phyloP scores from a whole-genome alignment of 2,888 invertebrate genomes.

The Plagodis dolabraria region DNA sequence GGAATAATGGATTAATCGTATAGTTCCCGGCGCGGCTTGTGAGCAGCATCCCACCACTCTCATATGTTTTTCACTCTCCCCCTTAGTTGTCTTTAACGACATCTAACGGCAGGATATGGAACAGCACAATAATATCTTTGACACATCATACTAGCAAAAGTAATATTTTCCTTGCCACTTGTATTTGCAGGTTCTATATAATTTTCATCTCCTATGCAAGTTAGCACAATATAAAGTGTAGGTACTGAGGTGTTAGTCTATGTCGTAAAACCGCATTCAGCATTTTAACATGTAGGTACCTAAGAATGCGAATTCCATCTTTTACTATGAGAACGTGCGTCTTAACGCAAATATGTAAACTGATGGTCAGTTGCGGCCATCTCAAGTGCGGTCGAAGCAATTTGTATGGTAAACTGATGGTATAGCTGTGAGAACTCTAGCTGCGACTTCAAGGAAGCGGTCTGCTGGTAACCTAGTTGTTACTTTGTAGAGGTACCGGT shows the following conservation, averaged over 20 bases:
- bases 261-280: neutral
- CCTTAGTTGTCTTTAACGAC: too few relatives aligned
- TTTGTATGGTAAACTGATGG: slow-evolving; percentile 37
- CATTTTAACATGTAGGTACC: neutral
- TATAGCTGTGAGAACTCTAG: slow-evolving; percentile 14
- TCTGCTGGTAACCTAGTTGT: slow-evolving; percentile 13
- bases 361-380: slow-evolving; percentile 25
- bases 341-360: slow-evolving; percentile 22
- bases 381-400: slow-evolving; percentile 29
- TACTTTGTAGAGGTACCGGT: slow-evolving; percentile 10
- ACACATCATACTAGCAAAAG: too few relatives aligned
- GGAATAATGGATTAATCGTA: too few relatives aligned
- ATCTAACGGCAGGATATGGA: too few relatives aligned
- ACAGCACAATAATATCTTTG: too few relatives aligned
- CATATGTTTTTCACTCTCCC: too few relatives aligned
- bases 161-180: too few relatives aligned
- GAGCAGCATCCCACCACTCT: too few relatives aligned
- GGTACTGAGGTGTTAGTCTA: neutral
- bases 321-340: neutral
- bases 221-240: too few relatives aligned
- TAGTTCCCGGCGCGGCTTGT: too few relatives aligned
- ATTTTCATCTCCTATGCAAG: too few relatives aligned
- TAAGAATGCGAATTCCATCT: neutral
- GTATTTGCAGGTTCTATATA: too few relatives aligned
- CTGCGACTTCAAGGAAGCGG: slow-evolving; percentile 12